Percentiles rank a stretch among this genome's conserved stretches.
phyloP scores from a whole-genome alignment of 2,797 vertebrate species.

The Bucorvus abyssinicus region DNA sequence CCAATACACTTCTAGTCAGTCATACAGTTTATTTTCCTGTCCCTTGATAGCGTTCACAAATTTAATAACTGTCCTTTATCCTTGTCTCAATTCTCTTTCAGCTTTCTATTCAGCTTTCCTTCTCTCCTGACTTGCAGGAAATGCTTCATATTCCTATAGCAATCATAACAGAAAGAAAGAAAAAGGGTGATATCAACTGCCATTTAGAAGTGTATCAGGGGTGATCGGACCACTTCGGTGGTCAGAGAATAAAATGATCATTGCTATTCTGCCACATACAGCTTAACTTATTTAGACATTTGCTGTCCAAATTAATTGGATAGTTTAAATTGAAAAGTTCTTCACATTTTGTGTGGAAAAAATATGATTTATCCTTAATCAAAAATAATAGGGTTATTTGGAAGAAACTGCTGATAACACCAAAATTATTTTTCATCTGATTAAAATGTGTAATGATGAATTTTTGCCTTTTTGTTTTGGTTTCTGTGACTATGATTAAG shows the following conservation, averaged over 20 bases:
- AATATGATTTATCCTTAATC: constrained; percentile 28
- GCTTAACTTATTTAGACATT: constrained; percentile 4
- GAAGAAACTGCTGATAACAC: constrained; percentile 46
- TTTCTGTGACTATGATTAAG: constrained; percentile 53
- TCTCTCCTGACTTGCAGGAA: constrained; percentile 65
- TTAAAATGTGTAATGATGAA: constrained; percentile 53
- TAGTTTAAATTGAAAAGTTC: constrained; percentile 44
- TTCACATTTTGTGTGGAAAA: constrained; percentile 26
- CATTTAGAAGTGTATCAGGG: constrained; percentile 30
- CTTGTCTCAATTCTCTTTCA: constrained; percentile 69
- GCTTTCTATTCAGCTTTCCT: constrained; percentile 63
- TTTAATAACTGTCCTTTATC: constrained; percentile 79
- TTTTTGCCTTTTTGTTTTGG: constrained; percentile 52
- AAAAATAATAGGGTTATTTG: constrained; percentile 60
- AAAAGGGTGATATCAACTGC: constrained; percentile 39
- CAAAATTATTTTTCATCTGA: constrained; percentile 48
- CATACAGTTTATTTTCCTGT: constrained; percentile 76
- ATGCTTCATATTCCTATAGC: constrained; percentile 61
- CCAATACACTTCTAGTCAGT: constrained; percentile 70
- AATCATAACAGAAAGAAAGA: constrained; percentile 52
- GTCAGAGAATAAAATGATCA: neutral
- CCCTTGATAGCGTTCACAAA: constrained; percentile 75
- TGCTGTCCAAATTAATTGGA: constrained; percentile 47
- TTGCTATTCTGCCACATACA: constrained; percentile 15
- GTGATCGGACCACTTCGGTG: constrained; percentile 50